Evolutionary conservation across 37 sponge, comb jelly and placozoan species (phyloP), one percentile per base, ranked within the genome.

Genomic region (Cliona cf. orientalis): DNA sequence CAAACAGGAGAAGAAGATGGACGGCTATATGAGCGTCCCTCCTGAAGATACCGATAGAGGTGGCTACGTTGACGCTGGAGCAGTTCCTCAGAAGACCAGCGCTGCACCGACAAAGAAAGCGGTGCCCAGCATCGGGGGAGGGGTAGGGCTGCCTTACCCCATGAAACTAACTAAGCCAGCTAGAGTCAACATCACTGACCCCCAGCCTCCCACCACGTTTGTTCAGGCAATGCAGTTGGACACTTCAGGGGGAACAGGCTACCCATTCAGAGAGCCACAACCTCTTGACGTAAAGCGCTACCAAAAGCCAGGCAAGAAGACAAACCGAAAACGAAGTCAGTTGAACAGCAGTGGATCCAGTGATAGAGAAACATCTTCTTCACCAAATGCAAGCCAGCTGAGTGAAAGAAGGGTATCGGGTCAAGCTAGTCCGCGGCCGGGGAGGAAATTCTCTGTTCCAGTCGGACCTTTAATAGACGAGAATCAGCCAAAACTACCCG

Each of bases 71-170:
- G n/a, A n/a, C n/a, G 42, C 14, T 35, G n/a, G 17, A 33, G 28
- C 9, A 9, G 46, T 62, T 29, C 76, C 76, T 11, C 61, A 76
- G 17, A 42, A 34, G 1, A 59, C 22, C 40, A 28, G 19, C 43
- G 55, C 23, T 7, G 43, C 57, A 21, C 82, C 65, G 0, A 34
- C 39, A 1, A 38, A 72, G 2, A 60, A 72, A 35, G 69, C 76
- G 1, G 40, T 41, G 5, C 85, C 85, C 42, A 42, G 35, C 5
- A 73, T 73, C 25, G 46, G 44, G 53, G 43, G 38, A 6, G 56
- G 42, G 5, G 12, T 33, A 22, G 71, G 42, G 22, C 23, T 34
- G 42, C 34, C 45, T 3, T 83, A 83, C 41, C 84, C 84, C 0
- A 74, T 74, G 67, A 57, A 42, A 22, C 37, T 33, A 21, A 31